Evolutionary conservation across 2,113 vertebrate species (phyloP), one percentile per base, ranked within the genome.

Genomic region (Felis chaus): DNA sequence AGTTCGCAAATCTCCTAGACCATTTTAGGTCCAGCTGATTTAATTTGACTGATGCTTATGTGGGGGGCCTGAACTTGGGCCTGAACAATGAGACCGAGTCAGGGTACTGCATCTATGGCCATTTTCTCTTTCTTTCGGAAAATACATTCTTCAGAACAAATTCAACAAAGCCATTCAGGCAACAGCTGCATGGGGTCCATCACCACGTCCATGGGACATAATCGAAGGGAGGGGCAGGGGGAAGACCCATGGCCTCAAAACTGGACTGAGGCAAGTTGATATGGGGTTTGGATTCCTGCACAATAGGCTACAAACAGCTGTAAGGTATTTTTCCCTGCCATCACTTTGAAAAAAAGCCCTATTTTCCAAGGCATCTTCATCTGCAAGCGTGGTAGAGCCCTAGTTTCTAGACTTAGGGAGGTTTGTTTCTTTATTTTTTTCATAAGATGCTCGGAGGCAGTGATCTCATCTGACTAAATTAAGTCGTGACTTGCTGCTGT

Each of bases 381-480:
- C 94, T 69, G 74, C 10, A 11, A 78, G 18, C 61, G 53, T 6
- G 3, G 41, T 4, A 83, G 18, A 96, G 78, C 18, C 69, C 63
- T 50, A 97, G 89, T 92, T 97, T 97, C 95, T 90, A 97, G 85
- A 95, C 84, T 96, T 71, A 91, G 33, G 87, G 79, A 92, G 48
- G 78, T 86, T 63, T 19, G 0, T 80, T 86, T 92, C 65, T 91
- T 88, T 81, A 4, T 65, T 76, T 85, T 61, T 71, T 80, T 92
- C 89, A 81, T 36, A 73, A 94, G 95, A 92, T 63, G 89, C 89
- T 98, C 74, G n/a, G 61, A 97, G 92, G 95, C 88, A 61, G 95
- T 94, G 97, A 98, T 91, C 92, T 98, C 97, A 97, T 96, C 91
- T 74, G 53, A 93, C 96, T 95, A 96, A 97, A 97, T 97, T 88